phyloP scores from a whole-genome alignment of 2,888 invertebrate species.

The Epicampocera succincta region DNA sequence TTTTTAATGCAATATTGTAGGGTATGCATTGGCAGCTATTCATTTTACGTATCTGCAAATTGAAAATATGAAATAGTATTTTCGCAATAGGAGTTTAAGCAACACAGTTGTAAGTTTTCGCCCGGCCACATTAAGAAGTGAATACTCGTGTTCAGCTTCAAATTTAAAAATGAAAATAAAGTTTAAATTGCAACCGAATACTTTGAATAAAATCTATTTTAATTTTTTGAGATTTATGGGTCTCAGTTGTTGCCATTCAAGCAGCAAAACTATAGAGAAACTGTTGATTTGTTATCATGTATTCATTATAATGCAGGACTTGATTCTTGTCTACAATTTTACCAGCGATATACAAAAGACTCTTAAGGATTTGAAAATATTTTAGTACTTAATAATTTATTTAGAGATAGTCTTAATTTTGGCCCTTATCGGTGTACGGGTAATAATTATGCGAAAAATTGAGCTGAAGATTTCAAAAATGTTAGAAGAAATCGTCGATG shows the following conservation, averaged over 20 bases:
- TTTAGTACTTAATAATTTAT: constrained; percentile 3
- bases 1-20: neutral
- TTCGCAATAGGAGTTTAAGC: neutral
- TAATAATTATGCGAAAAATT: constrained; percentile 64
- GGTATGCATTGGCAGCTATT: neutral
- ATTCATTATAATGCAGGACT: constrained; percentile 31
- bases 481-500: constrained; percentile 54
- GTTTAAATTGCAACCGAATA: neutral
- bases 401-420: neutral
- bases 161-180: neutral
- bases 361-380: neutral
- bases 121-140: neutral
- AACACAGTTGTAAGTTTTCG: no score
- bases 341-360: neutral
- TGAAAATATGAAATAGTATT: constrained; percentile 14
- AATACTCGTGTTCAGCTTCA: neutral
- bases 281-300: constrained; percentile 36
- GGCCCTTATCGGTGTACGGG: constrained; percentile 65
- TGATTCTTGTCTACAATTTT: neutral
- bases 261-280: constrained; percentile 22
- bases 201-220: constrained; percentile 22
- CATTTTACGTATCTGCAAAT: constrained; percentile 31
- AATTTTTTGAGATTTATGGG: constrained; percentile 72
- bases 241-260: constrained; percentile 70
- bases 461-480: constrained; percentile 60